A percentile compares a stretch with the other conserved stretches of the same genome.
These are phyloP conservation scores for Dicrurus megarhynchus DNA, from an alignment of 2,113 vertebrate species.

Conservation along the genomic window DNA sequence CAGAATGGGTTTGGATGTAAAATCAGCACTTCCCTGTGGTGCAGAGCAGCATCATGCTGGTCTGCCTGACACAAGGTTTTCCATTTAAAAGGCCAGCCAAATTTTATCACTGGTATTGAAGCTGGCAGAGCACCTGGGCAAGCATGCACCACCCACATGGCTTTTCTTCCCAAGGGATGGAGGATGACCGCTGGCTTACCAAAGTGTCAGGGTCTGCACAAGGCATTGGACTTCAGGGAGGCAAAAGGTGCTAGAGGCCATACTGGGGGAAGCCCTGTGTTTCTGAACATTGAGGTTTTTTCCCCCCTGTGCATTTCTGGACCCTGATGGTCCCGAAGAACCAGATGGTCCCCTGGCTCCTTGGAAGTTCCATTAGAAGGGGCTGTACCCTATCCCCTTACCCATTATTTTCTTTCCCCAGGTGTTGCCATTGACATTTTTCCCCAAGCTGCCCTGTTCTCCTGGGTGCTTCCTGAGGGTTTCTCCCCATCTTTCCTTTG, in stretches of 20 bases:
- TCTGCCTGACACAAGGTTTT: not conserved
- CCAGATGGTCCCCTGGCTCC: not conserved
- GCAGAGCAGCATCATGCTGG: not conserved
- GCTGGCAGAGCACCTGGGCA: not conserved
- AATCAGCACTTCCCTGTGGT: not conserved
- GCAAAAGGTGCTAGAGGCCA: not conserved
- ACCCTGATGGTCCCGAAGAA: not conserved
- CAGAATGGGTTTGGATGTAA: not conserved
- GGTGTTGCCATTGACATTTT: not conserved
- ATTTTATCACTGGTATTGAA: not conserved
- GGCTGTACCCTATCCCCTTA: not conserved
- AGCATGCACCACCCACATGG: accelerated
- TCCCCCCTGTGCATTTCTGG: not conserved
- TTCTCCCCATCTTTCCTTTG: not conserved
- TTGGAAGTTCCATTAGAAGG: not conserved
- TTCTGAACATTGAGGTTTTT: not conserved
- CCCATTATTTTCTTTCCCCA: not conserved
- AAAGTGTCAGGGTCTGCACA: not conserved
- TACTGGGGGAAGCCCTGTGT: not conserved
- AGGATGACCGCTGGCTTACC: not conserved
- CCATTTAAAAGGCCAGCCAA: not conserved
- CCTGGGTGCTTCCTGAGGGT: not conserved
- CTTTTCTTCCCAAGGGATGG: not conserved
- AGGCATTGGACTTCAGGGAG: not conserved
- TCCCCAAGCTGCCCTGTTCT: not conserved